These are phyloP conservation scores for Thyatira batis DNA, from an alignment of 2,888 invertebrate genomes.

Conservation along the genomic window DNA sequence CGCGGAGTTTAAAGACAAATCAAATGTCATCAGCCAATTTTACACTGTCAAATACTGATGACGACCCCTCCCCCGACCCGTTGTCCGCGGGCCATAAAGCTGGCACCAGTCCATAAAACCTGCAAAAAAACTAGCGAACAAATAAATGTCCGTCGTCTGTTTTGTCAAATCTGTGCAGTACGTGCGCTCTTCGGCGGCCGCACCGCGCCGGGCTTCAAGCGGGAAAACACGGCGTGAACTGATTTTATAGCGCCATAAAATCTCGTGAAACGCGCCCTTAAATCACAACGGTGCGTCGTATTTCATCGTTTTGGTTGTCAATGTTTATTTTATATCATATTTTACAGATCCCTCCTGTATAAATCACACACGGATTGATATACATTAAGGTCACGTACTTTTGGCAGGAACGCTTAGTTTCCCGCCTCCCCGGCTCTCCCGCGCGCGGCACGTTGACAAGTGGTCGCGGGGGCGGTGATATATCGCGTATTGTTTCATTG, in stretches of 20 bases:
- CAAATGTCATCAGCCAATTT: constrained; percentile 61
- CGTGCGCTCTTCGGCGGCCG: constrained; percentile 58
- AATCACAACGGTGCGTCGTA: constrained; percentile 79
- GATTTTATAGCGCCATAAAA: constrained; percentile 82
- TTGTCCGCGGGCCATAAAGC: constrained; percentile 71
- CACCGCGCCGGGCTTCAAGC: constrained; percentile 14
- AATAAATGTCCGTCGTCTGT: constrained; percentile 79
- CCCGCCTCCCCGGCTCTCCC: constrained; percentile 32
- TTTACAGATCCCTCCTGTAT: constrained; percentile 79
- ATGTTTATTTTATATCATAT: constrained; percentile 83
- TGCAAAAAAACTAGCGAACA: constrained; percentile 75
- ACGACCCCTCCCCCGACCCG: constrained; percentile 23
- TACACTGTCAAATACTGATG: constrained; percentile 59
- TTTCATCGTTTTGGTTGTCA: constrained; percentile 82
- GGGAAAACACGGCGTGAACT: constrained; percentile 58
- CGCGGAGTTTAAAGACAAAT: constrained; percentile 19
- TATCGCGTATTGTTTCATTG: constrained; percentile 21
- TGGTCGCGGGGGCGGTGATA: constrained; percentile 41
- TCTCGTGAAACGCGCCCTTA: constrained; percentile 80
- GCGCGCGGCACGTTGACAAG: constrained; percentile 54
- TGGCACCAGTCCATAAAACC: constrained; percentile 79
- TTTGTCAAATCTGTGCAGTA: constrained; percentile 80
- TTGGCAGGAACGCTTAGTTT: constrained; percentile 76
- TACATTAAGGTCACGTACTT: constrained; percentile 81
- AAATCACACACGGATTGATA: constrained; percentile 79